Base-by-base conservation (phyloP, 2,888 invertebrate species). In the Vesta saturnalis region DNA sequence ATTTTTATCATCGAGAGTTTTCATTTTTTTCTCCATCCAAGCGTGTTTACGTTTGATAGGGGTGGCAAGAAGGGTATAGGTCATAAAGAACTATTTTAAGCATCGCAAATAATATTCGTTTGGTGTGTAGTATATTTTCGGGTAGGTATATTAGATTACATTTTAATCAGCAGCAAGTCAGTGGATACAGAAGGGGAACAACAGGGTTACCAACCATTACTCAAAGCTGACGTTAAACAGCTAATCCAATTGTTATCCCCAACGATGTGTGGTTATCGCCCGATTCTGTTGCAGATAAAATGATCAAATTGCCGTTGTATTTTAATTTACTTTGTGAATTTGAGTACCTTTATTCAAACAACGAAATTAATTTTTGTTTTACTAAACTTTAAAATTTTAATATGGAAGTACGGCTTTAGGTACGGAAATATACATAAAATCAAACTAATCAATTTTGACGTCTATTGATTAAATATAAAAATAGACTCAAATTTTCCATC, bases 131-230 rank as follows among this genome's bases (percentile, higher is more conserved):
- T 81, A 80, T 81, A 82, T 82, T 83, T 83, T 81, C 82, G 80
- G 81, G 82, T 76, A 76, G 80, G 79, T 80, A 84, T 85, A 85
- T 85, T 85, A 85, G 85, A 85, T 85, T 85, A 85, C 83, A 85
- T 85, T 85, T 85, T 85, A 85, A 85, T 85, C 85, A 85, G 81
- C 82, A 78, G 78, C 78, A 78, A 74, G 78, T 78, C 78, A 75
- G 79, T 77, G 74, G 74, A 78, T 73, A 67, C 73, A 69, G 72
- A 67, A 76, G 76, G 74, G 77, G 77, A 74, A 76, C n/a, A n/a
- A n/a, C 77, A 72, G 79, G 80, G 81, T 82, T 82, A 82, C 83
- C 82, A 81, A 82, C 84, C 84, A 84, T 84, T 84, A 84, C 83
- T 84, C 84, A 84, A 84, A 83, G 82, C 82, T 83, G 84, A 84